Evolutionary conservation across 2,888 invertebrate genomes (phyloP).

Genomic region (Watsonalla binaria): DNA sequence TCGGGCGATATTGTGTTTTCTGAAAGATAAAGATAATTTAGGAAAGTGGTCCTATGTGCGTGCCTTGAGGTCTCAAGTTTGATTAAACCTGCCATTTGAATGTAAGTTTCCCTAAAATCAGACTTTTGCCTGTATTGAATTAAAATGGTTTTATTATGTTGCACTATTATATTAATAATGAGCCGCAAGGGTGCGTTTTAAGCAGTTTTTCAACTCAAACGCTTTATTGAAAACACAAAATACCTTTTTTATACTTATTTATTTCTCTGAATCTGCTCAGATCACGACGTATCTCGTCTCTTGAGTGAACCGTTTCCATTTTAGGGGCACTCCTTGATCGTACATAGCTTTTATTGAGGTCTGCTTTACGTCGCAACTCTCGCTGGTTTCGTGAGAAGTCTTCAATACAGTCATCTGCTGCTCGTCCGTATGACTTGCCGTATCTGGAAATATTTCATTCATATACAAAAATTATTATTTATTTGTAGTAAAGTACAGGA

Average conservation of each 20-base stretch:
- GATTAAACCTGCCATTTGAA: too few species aligned
- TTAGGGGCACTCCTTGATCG: conserved; percentile 77
- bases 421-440: conserved; percentile 78
- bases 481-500: too few species aligned
- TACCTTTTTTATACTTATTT: conserved; percentile 73
- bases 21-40: conserved; percentile 40
- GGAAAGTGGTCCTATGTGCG: conserved; percentile 5
- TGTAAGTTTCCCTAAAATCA: too few species aligned
- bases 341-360: conserved; percentile 62
- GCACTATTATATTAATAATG: too few species aligned
- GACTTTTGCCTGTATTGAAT: too few species aligned
- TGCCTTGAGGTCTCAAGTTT: conserved; percentile 12
- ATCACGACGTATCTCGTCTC: conserved; percentile 75
- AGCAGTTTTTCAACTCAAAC: not conserved
- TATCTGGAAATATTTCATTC: conserved; percentile 51
- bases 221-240: conserved; percentile 1
- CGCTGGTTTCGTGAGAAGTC: conserved; percentile 74
- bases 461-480: too few species aligned
- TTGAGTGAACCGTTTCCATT: conserved; percentile 75
- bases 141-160: too few species aligned
- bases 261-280: conserved; percentile 73
- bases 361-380: conserved; percentile 56
- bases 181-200: not conserved
- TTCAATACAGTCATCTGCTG: conserved; percentile 80
- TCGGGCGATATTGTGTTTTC: conserved; percentile 82